phyloP scores from a whole-genome alignment of 2,113 vertebrate genomes.

The Ariopsis seemanni region DNA sequence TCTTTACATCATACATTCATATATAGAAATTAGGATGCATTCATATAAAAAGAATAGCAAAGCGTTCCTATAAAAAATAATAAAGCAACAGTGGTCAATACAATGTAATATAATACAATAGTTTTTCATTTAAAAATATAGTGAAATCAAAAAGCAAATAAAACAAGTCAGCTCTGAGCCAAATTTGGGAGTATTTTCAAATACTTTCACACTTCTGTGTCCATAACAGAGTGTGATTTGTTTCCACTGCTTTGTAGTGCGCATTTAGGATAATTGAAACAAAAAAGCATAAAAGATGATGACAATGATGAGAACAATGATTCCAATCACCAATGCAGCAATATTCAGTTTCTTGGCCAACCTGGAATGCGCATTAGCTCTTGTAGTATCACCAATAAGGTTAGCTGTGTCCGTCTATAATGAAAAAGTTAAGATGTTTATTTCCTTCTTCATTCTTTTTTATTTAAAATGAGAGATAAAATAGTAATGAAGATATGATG shows the following conservation, averaged over 20 bases:
- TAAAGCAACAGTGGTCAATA: not conserved
- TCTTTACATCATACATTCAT: not conserved
- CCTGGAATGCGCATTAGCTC: slow-evolving; percentile 44
- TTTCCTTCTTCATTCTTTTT: not conserved
- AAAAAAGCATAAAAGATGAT: not conserved
- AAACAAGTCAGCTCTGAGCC: not conserved
- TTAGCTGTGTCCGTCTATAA: slow-evolving; percentile 48
- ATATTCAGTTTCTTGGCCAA: slow-evolving; percentile 52
- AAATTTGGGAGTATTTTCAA: not conserved
- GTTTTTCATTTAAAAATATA: not conserved
- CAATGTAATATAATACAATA: too few relatives aligned
- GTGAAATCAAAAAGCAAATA: not conserved
- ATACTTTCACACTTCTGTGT: not conserved
- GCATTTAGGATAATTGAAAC: fast-evolving
- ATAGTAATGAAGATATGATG: not conserved
- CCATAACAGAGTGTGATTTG: not conserved
- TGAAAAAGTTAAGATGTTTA: not conserved
- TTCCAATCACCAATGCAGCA: slow-evolving; percentile 38
- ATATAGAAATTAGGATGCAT: not conserved
- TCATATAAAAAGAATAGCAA: not conserved
- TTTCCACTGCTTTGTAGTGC: not conserved
- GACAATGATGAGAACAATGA: slow-evolving; percentile 16
- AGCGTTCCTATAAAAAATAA: not conserved
- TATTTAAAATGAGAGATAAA: not conserved
- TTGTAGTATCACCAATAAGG: slow-evolving; percentile 20